These are phyloP conservation scores for Anagyrus pseudococci DNA, from an alignment of 2,888 invertebrate species.

Conservation along the genomic window DNA sequence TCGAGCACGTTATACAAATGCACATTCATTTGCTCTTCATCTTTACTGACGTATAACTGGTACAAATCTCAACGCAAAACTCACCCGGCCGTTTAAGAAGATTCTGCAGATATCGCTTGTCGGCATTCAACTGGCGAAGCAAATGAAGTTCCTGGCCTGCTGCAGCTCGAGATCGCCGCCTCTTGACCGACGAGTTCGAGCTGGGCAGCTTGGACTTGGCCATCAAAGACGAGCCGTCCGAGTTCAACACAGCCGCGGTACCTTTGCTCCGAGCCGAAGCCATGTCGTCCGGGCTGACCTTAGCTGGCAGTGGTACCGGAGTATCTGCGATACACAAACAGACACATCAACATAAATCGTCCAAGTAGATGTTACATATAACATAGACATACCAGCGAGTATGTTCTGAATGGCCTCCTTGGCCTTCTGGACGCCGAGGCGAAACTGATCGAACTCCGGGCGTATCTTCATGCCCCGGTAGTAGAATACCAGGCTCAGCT, in stretches of 20 bases:
- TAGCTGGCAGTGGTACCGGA: conserved; percentile 18
- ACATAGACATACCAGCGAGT: conserved; percentile 66
- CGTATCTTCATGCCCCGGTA: conserved; percentile 85
- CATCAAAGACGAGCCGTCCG: conserved; percentile 10
- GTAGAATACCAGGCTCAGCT: conserved; percentile 89
- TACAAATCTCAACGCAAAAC: not conserved
- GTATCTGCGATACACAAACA: not conserved
- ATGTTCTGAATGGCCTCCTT: conserved; percentile 94
- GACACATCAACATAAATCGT: not conserved
- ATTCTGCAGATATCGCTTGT: conserved; percentile 52
- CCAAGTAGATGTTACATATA: not conserved
- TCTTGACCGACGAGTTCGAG: not conserved
- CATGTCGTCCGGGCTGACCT: not conserved
- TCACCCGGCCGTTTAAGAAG: conserved; percentile 51
- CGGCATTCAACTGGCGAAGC: conserved; percentile 49
- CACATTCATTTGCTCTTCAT: too few relatives aligned
- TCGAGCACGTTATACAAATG: not conserved
- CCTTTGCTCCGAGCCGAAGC: conserved; percentile 13
- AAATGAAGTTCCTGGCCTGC: conserved; percentile 38
- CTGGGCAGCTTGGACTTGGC: not conserved
- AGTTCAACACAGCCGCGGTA: conserved; percentile 11
- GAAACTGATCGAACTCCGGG: conserved; percentile 80
- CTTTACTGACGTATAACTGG: not conserved
- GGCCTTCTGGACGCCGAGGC: conserved; percentile 87
- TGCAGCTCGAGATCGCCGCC: not conserved